Evolutionary conservation across 2,797 vertebrate genomes (phyloP).

Genomic region (Vultur gryphus): DNA sequence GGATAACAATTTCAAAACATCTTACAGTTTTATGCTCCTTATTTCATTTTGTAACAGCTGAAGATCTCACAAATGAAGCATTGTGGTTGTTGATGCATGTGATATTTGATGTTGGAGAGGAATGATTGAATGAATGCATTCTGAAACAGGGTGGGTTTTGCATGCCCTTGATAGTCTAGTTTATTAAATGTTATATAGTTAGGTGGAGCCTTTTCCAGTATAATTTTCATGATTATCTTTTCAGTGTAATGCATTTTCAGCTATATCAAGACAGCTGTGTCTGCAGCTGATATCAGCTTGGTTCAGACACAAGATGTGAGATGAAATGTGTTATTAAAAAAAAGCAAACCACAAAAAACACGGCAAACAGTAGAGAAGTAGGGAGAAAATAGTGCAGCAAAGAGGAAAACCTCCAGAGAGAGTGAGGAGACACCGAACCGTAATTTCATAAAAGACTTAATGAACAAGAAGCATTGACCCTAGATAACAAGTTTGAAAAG

Average conservation of each 20-base stretch:
- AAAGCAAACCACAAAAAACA: neutral
- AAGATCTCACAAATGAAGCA: neutral
- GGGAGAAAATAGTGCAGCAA: neutral
- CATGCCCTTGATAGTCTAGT: neutral
- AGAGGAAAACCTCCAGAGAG: neutral
- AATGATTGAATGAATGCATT: neutral
- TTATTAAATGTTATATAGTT: conserved; percentile 15
- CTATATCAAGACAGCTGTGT: neutral
- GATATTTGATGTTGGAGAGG: neutral
- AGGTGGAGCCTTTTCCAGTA: neutral
- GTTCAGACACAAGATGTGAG: neutral
- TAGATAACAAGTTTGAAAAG: neutral
- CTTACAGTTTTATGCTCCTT: neutral
- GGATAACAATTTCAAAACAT: neutral
- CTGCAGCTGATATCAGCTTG: neutral
- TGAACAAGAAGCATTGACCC: neutral
- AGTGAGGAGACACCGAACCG: neutral
- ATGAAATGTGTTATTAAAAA: neutral
- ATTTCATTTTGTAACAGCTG: neutral
- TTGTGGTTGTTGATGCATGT: neutral
- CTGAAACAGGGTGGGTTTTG: neutral
- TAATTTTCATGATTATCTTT: conserved; percentile 4
- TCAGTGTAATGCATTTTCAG: neutral
- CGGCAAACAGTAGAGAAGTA: neutral
- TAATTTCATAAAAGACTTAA: neutral